Evolutionary conservation across 2,888 invertebrate species (phyloP).

Genomic region (Bellardia pandia): DNA sequence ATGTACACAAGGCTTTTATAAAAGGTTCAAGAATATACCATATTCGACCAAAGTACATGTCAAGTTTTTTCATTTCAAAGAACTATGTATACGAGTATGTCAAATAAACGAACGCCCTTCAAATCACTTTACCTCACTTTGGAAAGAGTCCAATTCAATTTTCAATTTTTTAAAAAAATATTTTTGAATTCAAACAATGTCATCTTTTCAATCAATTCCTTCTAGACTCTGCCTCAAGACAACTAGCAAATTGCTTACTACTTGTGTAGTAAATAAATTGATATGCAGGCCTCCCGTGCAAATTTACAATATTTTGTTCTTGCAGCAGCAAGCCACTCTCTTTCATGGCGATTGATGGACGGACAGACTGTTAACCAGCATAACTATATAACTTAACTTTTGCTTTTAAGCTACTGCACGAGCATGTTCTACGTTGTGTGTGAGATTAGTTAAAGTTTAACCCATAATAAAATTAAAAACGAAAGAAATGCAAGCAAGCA

Average conservation of each 20-base stretch:
- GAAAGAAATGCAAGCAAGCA: neutral
- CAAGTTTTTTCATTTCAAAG: no score
- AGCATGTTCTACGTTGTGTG: slow-evolving; percentile 8
- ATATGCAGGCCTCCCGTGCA: slow-evolving; percentile 68
- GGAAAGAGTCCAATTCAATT: no score
- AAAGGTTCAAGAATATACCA: no score
- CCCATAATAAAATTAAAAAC: slow-evolving; percentile 48
- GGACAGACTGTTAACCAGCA: neutral
- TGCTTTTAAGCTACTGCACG: slow-evolving; percentile 11
- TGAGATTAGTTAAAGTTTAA: slow-evolving; percentile 52
- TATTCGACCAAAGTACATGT: no score
- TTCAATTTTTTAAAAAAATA: no score
- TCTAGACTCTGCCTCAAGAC: slow-evolving; percentile 23
- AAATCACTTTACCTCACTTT: no score
- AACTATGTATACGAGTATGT: no score
- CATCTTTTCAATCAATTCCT: slow-evolving; percentile 21
- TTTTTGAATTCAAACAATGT: neutral
- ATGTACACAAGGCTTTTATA: no score
- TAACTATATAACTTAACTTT: slow-evolving; percentile 11
- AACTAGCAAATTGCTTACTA: slow-evolving; percentile 32
- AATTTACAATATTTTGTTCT: slow-evolving; percentile 57
- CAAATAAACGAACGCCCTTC: no score
- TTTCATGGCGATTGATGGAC: slow-evolving; percentile 20
- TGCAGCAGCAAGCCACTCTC: slow-evolving; percentile 46
- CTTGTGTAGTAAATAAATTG: slow-evolving; percentile 53